phyloP scores from a whole-genome alignment of 1,140 invertebrate genomes.

The Ridgeia piscesae region DNA sequence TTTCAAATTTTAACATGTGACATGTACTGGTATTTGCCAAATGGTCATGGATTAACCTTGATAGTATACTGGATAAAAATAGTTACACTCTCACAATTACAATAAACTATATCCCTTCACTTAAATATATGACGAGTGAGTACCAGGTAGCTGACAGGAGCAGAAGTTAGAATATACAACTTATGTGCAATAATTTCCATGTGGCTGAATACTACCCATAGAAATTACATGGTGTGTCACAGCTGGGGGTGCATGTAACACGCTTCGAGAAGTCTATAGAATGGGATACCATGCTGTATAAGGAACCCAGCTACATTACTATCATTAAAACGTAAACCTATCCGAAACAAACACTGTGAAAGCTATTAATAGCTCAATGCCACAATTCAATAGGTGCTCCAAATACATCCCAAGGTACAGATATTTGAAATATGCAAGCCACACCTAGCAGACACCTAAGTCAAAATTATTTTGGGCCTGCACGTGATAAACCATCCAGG shows the following conservation, averaged over 20 bases:
- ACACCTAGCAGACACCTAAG: not conserved
- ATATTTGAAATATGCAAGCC: not conserved
- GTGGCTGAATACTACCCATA: too few relatives aligned
- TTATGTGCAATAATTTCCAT: too few relatives aligned
- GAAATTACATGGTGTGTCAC: too few relatives aligned
- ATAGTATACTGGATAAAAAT: too few relatives aligned
- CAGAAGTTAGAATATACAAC: too few relatives aligned
- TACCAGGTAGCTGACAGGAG: too few relatives aligned
- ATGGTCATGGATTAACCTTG: too few relatives aligned
- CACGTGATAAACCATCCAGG: not conserved
- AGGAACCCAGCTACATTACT: not conserved
- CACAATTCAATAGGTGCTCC: not conserved
- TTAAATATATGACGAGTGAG: too few relatives aligned
- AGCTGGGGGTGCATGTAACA: not conserved
- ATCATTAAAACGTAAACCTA: not conserved
- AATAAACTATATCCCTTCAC: too few relatives aligned
- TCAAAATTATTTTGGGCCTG: not conserved
- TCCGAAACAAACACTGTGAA: not conserved
- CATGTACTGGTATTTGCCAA: too few relatives aligned
- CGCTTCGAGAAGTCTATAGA: not conserved
- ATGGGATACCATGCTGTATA: not conserved
- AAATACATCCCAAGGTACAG: not conserved
- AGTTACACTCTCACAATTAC: too few relatives aligned
- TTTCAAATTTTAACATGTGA: too few relatives aligned
- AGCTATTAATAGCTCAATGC: not conserved